Conservation (phyloP, 2,797 vertebrate species). For the Sebastes trivittatus region DNA sequence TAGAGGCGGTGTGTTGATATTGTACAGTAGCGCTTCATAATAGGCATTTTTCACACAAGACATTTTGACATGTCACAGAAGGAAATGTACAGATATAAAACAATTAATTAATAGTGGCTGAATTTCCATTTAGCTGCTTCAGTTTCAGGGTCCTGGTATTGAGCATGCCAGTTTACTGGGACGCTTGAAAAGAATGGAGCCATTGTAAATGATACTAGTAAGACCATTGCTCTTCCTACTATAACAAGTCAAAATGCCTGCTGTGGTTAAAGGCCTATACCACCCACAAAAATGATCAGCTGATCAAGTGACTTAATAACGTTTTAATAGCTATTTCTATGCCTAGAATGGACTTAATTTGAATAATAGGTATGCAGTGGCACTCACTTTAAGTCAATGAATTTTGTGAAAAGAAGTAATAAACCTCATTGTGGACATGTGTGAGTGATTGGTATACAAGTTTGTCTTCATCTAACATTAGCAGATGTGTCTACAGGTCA, state of each 20-base stretch:
- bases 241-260: not conserved
- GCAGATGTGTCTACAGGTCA: not conserved
- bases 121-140: not conserved
- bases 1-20: not conserved
- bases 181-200: not conserved
- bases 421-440: conserved; percentile 42
- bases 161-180: not conserved
- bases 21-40: not conserved
- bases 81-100: not conserved
- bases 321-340: not conserved
- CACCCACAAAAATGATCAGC: not conserved
- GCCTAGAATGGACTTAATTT: not conserved
- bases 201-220: not conserved
- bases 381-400: conserved; percentile 3
- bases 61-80: not conserved
- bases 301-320: not conserved
- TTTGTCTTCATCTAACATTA: not conserved
- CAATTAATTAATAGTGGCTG: not conserved
- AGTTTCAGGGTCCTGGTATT: not conserved
- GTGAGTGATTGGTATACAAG: not conserved
- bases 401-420: conserved; percentile 36
- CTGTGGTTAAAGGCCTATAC: not conserved
- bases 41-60: not conserved
- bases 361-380: not conserved
- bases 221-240: not conserved